Evolutionary conservation across 2,888 invertebrate genomes (phyloP), one percentile per base, ranked within the genome.

Genomic region (Fissipunctia ypsillon): DNA sequence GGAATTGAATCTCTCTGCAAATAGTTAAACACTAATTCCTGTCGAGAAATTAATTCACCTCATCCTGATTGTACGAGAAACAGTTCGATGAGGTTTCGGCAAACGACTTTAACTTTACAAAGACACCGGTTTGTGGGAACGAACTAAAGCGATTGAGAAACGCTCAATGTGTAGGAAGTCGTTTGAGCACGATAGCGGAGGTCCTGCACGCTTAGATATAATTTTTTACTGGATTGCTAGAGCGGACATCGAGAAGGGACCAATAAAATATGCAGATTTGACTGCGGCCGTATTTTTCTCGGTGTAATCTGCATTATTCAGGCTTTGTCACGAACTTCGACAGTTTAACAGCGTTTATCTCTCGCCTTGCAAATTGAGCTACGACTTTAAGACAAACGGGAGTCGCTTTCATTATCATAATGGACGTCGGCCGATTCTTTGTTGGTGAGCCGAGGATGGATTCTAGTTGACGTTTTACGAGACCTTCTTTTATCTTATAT

Each of bases 271-370:
- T 96, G 95, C 93, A 95, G 95, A 96, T 96, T 95, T 93, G 94
- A 95, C 95, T 95, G 95, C 92, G 95, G 93, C 93, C 95, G 95
- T 96, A 95, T 96, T 96, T 96, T 96, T 96, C 95, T 94, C 94
- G 88, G 93, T 95, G 96, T 96, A 96, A 96, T 96, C 96, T 96
- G 95, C 96, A 96, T 96, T 96, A 96, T 96, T 96, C 96, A 96
- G 95, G 94, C 96, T 95, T 95, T 94, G 96, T 95, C 95, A 95
- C 96, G 95, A 95, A 95, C 95, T 96, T 96, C 95, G 96, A 96
- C 96, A 95, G 96, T 96, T 96, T 96, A 96, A 95, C 96, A 95
- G 95, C 96, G 95, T 96, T 96, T 96, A 96, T 96, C 96, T 96
- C 95, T 94, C 95, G 95, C 95, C 95, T 96, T 95, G 96, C 96